Percentiles rank a stretch among this genome's conserved stretches.
These are phyloP conservation scores for Parnassius mnemosyne DNA, from an alignment of 2,888 invertebrate species.

Conservation along the genomic window DNA sequence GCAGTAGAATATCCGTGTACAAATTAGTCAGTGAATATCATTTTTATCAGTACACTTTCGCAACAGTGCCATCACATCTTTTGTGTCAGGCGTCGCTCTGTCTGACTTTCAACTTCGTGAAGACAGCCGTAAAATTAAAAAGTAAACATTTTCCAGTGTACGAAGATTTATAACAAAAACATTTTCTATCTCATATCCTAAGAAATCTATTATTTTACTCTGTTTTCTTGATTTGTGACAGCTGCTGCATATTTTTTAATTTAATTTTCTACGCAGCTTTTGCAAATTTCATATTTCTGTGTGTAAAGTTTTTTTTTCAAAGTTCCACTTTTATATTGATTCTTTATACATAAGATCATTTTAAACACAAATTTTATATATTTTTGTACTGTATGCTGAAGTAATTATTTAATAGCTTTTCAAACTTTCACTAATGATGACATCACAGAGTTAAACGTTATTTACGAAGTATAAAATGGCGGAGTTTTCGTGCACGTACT, in stretches of 20 bases:
- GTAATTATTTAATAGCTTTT: no score
- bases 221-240: not conserved
- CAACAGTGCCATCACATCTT: conserved; percentile 8
- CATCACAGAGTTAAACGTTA: no score
- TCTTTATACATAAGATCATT: no score
- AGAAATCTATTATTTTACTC: not conserved
- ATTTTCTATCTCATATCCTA: not conserved
- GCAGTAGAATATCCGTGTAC: no score
- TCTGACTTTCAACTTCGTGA: conserved; percentile 16
- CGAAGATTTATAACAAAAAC: conserved; percentile 19
- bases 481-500: no score
- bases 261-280: not conserved
- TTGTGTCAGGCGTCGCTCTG: conserved; percentile 21
- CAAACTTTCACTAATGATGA: no score
- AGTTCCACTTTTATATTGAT: no score
- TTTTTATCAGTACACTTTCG: conserved; percentile 21
- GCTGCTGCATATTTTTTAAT: not conserved
- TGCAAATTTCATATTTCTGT: no score
- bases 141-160: conserved; percentile 18
- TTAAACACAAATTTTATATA: no score
- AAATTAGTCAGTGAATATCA: conserved; percentile 4
- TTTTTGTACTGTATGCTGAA: no score
- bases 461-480: no score
- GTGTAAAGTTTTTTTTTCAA: no score
- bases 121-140: conserved; percentile 27